Conservation (phyloP, 2,797 vertebrate genomes). For the Tokudaia muenninki region DNA sequence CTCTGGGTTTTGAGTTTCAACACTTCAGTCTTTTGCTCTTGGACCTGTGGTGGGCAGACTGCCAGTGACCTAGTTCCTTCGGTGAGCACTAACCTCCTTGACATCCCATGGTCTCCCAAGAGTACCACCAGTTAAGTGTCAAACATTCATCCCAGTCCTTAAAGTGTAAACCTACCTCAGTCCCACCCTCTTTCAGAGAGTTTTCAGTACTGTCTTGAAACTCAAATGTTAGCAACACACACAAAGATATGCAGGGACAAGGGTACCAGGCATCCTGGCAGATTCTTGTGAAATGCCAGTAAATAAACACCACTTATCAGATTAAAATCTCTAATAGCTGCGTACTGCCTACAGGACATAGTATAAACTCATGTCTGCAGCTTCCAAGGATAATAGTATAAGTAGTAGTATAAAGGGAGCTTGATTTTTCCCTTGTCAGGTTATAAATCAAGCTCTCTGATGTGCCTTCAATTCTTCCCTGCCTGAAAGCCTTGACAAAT, state of each 20-base stretch:
- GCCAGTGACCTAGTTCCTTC: not conserved
- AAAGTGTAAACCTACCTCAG: not conserved
- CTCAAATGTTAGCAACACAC: not conserved
- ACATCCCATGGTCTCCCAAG: not conserved
- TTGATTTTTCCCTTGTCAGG: not conserved
- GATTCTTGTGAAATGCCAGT: not conserved
- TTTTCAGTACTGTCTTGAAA: not conserved
- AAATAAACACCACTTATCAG: conserved; percentile 17
- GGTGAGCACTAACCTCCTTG: not conserved
- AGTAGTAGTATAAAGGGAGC: not conserved
- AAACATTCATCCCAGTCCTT: not conserved
- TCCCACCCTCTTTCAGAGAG: not conserved
- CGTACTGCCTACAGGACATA: not conserved
- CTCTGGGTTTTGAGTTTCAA: not conserved
- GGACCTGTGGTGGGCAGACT: not conserved
- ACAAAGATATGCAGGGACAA: not conserved
- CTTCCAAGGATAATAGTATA: not conserved
- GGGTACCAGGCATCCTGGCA: not conserved
- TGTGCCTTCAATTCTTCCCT: not conserved
- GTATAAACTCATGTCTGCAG: not conserved
- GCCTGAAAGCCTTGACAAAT: not conserved
- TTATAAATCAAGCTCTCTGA: conserved; percentile 4
- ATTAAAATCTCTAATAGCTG: not conserved
- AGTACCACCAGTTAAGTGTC: not conserved
- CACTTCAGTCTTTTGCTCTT: not conserved